Conservation (phyloP, 2,113 vertebrate genomes). For the Laticauda colubrina region DNA sequence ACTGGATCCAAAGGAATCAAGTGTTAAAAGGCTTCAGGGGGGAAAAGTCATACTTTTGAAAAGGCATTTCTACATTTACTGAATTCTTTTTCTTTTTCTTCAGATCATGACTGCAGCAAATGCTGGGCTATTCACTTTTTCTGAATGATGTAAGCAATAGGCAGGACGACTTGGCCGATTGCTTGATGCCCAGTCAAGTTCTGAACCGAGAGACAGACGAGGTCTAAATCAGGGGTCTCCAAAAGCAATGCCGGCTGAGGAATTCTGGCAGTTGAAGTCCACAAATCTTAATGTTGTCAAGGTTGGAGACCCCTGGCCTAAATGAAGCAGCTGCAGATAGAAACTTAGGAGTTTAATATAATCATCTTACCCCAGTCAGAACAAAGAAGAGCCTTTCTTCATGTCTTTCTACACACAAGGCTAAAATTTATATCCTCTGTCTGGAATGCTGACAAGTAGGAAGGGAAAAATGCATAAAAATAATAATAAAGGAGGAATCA, state of each 20-base stretch:
- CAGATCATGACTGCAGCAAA: neutral
- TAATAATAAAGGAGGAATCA: neutral
- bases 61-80: neutral
- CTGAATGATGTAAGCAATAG: neutral
- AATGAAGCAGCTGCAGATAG: conserved; percentile 9
- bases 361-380: neutral
- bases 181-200: neutral
- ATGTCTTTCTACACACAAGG: neutral
- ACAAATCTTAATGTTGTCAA: too few species aligned
- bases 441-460: neutral
- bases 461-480: neutral
- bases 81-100: neutral
- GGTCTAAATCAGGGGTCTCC: neutral
- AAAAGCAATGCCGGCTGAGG: too few species aligned
- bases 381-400: neutral
- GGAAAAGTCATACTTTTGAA: neutral
- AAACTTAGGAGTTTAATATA: neutral
- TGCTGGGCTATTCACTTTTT: neutral
- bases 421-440: neutral
- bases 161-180: neutral
- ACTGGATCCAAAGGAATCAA: neutral
- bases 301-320: neutral
- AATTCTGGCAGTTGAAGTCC: too few species aligned
- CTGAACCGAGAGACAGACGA: neutral
- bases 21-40: too few species aligned